Conservation (phyloP, 1,140 invertebrate genomes). For the Drusus annulatus region DNA sequence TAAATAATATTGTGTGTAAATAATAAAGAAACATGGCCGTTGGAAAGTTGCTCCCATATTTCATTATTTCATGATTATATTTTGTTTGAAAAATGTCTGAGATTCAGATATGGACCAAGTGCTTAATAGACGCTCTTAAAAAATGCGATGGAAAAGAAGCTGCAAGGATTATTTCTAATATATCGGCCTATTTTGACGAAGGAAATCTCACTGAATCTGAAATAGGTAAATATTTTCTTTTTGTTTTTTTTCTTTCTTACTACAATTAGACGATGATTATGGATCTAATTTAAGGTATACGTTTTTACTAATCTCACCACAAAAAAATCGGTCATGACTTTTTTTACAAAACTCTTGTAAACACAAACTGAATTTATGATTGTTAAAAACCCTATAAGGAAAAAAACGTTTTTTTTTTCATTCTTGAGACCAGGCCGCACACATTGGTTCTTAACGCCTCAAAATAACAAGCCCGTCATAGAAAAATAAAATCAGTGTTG, state of each 20-base stretch:
- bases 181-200: background rate
- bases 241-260: background rate
- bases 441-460: no score
- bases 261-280: background rate
- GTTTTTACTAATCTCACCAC: no score
- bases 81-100: constrained; percentile 19
- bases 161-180: constrained; percentile 16
- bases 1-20: no score
- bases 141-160: constrained; percentile 17
- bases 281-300: background rate
- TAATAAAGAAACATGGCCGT: no score
- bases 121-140: background rate
- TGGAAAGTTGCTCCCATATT: no score
- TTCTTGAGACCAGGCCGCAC: no score
- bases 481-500: no score
- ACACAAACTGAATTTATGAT: no score
- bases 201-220: background rate
- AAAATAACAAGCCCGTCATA: no score
- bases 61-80: background rate
- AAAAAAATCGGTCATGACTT: background rate
- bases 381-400: no score
- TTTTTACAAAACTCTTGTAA: background rate
- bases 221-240: constrained; percentile 14
- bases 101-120: background rate
- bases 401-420: no score